phyloP scores from a whole-genome alignment of 2,888 invertebrate genomes.

The Antitype chi region DNA sequence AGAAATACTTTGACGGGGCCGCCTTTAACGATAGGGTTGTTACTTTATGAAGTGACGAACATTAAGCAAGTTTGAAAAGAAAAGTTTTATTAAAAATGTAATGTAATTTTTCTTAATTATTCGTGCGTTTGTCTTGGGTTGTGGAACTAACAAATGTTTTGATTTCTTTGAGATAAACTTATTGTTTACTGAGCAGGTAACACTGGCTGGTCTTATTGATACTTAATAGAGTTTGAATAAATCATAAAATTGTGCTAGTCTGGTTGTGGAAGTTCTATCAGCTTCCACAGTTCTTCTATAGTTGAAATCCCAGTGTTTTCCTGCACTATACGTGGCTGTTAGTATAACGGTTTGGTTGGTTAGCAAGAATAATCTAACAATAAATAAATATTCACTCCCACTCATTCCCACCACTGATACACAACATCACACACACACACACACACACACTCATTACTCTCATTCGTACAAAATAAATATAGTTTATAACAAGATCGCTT shows the following conservation, averaged over 20 bases:
- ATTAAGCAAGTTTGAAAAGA: background rate
- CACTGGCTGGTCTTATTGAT: background rate
- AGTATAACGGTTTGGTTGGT: background rate
- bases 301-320: background rate
- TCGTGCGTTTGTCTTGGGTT: background rate
- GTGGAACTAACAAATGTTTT: background rate
- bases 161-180: background rate
- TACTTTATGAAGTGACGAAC: background rate
- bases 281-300: too few relatives aligned
- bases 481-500: background rate
- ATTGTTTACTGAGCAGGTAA: background rate
- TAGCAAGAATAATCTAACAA: background rate
- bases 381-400: too few relatives aligned
- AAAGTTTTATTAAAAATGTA: background rate
- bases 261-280: too few relatives aligned
- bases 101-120: background rate
- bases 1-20: constrained; percentile 39
- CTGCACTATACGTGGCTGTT: background rate
- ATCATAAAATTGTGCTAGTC: background rate
- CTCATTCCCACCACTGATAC: too few relatives aligned
- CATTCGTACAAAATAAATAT: too few relatives aligned
- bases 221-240: background rate
- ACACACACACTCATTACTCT: background rate
- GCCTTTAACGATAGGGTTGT: constrained; percentile 44
- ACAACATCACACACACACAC: too few relatives aligned